phyloP scores from a whole-genome alignment of 1,140 invertebrate genomes.

The Drosophila punjabiensis region DNA sequence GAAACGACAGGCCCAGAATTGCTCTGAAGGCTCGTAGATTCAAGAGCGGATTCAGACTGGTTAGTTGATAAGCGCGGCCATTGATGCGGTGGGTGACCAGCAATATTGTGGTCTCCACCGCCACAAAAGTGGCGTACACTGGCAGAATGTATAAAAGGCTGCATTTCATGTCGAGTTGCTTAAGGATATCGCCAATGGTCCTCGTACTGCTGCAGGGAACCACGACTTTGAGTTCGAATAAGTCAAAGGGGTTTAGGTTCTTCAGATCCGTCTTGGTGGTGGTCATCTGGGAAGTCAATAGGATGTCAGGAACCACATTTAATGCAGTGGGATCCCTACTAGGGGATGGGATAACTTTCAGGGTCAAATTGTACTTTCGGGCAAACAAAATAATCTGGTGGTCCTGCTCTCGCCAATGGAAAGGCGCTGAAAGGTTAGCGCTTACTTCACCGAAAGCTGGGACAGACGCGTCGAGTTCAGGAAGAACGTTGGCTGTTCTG shows the following conservation, averaged over 20 bases:
- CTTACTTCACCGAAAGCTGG: too few species aligned
- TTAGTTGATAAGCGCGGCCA: neutral
- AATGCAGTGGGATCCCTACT: neutral
- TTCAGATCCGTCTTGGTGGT: neutral
- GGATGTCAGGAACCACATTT: neutral
- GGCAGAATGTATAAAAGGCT: conserved; percentile 10
- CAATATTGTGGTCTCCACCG: conserved; percentile 24
- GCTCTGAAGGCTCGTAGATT: conserved; percentile 46
- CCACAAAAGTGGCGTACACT: conserved; percentile 30
- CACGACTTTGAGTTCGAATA: conserved; percentile 12
- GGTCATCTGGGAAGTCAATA: neutral
- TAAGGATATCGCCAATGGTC: conserved; percentile 16
- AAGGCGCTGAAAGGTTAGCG: accelerated
- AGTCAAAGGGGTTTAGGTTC: neutral
- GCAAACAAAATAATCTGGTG: neutral
- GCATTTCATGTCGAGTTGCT: neutral
- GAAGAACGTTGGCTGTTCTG: neutral
- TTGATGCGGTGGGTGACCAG: neutral
- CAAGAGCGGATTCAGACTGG: conserved; percentile 5
- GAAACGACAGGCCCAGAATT: conserved; percentile 35
- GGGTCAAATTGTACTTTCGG: neutral
- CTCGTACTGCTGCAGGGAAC: conserved; percentile 29
- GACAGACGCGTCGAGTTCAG: neutral
- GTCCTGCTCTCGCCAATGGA: neutral
- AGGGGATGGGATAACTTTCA: neutral